Base-by-base conservation (phyloP, 2,113 vertebrate genomes). In the Hepsetus odoe region DNA sequence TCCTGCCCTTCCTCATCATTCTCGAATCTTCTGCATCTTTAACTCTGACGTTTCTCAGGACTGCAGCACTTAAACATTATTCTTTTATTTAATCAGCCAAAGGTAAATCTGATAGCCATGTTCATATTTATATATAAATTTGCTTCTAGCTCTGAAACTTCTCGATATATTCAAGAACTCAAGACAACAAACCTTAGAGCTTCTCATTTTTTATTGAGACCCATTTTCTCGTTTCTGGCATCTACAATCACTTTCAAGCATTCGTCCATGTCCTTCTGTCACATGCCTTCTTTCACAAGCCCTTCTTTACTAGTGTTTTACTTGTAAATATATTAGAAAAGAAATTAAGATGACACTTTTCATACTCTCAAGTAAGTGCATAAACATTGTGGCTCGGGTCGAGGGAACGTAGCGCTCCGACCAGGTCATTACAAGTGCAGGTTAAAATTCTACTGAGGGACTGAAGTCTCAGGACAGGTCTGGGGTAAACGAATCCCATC, bases 321-420 rank as follows among this genome's bases (percentile, higher is more conserved):
- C 66, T 86, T 85, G 74, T 85, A 84, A 86, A 86, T 88, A 83
- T 85, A 87, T 78, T 77, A 76, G 80, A 78, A 84, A 85, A 84
- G 79, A 78, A 73, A 44, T 42, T 82, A 87, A 86, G 79, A 80
- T 85, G 71, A 85, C 89, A 86, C 83, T 9, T 30, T 78, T 2
- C 22, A 55, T 55, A 18, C 32, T 84, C 84, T 84, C 85, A 77
- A 35, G 8, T 65, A 86, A 90, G 87, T 90, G 87, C 84, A 80
- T 80, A 76, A 82, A 76, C 69, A 67, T 73, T n/a, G 72, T 71
- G 35, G 11, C 46, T 14, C n/a, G 26, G 44, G 24, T 35, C 24
- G n/a, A 66, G 14, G 46, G 62, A 46, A 38, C 2, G 2, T 10
- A 55, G 11, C n/a, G 8, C 20, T 53, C 51, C 24, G 5, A 5